phyloP scores from a whole-genome alignment of 2,888 invertebrate genomes.

The Hirtodrosophila cameraria region DNA sequence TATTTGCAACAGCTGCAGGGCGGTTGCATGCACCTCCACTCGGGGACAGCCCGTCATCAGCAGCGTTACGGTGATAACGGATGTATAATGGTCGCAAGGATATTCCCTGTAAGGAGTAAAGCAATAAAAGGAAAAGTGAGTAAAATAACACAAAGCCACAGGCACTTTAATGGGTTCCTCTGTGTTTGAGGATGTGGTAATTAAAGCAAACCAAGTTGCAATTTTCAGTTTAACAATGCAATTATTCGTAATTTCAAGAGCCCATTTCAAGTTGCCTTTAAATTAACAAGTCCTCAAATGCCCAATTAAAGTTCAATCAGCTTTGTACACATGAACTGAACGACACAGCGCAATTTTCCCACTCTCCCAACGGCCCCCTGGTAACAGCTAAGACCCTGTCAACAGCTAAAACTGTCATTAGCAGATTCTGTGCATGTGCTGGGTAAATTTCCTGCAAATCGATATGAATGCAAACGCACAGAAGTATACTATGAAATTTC shows the following conservation, averaged over 20 bases:
- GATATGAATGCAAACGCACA: conserved; percentile 43
- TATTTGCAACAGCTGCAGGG: conserved; percentile 95
- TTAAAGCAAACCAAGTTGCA: not conserved
- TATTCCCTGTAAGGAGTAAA: conserved; percentile 89
- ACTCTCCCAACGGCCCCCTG: not conserved
- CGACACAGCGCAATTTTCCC: not conserved
- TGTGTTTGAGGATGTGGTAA: not conserved
- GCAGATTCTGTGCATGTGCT: not conserved
- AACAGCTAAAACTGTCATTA: conserved; percentile 4
- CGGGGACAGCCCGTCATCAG: conserved; percentile 98
- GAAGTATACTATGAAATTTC: conserved; percentile 42
- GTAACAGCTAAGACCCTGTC: conserved; percentile 5
- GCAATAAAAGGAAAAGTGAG: not conserved
- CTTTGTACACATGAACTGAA: not conserved
- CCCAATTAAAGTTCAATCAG: conserved; percentile 36
- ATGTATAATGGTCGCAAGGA: conserved; percentile 98
- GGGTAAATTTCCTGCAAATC: conserved; percentile 40
- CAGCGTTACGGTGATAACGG: conserved; percentile 98
- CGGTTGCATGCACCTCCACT: conserved; percentile 95
- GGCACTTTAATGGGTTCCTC: conserved; percentile 4
- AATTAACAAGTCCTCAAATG: conserved; percentile 12
- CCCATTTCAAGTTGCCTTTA: not conserved
- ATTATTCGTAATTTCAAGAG: not conserved
- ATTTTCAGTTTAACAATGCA: too few species aligned
- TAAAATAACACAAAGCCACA: not conserved